Base-by-base conservation (phyloP, 1,140 invertebrate species). In the Araneus ventricosus region DNA sequence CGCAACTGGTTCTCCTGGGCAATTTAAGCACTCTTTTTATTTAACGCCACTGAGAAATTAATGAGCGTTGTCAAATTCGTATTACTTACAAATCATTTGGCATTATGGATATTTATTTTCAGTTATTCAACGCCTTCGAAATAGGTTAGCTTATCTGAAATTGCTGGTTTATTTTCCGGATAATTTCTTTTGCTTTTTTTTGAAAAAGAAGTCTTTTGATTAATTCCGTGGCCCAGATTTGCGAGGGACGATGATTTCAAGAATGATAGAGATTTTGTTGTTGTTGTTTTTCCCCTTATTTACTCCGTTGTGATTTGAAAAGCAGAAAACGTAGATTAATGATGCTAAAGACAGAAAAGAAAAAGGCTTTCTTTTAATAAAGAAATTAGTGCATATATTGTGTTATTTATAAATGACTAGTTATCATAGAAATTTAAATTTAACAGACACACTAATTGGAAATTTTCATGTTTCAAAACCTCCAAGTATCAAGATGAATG, bases 21-120 rank as follows among this genome's bases (percentile, higher is more conserved):
- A 22, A 75, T 37, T 75, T 75, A 30, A 75, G 30, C 30, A 20
- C 7, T 37, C 70, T 75, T 75, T 75, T 75, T 75, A 75, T 75
- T 75, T 34, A 34, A 30, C 17, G 70, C 30, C 70, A 14, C 70
- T 37, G 30, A 34, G 70, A 75, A 75, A 75, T 75, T 75, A 75
- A 75, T 75, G 70, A 75, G 3, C 30, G 70, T 75, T 75, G 70
- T 75, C 70, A 75, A 75, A 75, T 75, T 75, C 70, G 27, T 37
- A 75, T 75, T 75, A 75, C 37, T 75, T 75, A 75, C 70, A 37
- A 75, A 75, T 75, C 70, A 75, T 75, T 75, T 37, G 70, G 27
- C 34, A 75, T 75, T 75, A 75, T 75, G 70, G 70, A 75, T 37
- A 75, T 30, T 75, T 75, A 34, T 34, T 34, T 30, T 4, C 7